phyloP scores from a whole-genome alignment of 2,113 vertebrate genomes.

The Ardeotis arabs region DNA sequence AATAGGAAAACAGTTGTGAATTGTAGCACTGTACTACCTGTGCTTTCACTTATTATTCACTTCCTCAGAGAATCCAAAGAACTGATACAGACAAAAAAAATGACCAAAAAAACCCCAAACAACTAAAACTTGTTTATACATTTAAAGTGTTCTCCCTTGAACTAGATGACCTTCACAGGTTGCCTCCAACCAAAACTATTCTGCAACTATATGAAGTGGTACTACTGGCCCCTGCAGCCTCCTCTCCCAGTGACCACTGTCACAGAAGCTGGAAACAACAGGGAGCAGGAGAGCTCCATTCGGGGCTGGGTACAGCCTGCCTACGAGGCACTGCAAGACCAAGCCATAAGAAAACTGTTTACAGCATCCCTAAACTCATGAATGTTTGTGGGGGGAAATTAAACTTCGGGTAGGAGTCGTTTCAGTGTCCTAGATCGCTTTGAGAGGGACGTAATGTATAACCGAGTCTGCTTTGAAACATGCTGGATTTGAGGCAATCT shows the following conservation, averaged over 20 bases:
- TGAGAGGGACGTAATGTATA: neutral
- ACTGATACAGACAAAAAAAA: neutral
- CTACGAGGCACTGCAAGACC: neutral
- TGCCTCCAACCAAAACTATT: neutral
- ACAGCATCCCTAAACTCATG: neutral
- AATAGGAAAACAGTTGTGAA: neutral
- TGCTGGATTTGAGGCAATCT: neutral
- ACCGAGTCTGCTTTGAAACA: neutral
- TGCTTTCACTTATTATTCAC: neutral
- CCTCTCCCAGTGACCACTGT: neutral
- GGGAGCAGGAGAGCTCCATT: neutral
- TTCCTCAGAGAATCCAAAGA: neutral
- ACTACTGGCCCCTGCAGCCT: neutral
- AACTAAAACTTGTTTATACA: neutral
- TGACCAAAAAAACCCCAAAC: neutral
- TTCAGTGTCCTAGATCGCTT: neutral
- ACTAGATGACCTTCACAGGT: neutral
- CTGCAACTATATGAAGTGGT: neutral
- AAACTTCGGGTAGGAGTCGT: neutral
- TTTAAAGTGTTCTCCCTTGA: neutral
- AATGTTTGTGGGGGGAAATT: neutral
- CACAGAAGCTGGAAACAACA: neutral
- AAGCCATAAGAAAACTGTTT: neutral
- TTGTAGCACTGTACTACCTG: neutral
- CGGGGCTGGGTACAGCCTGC: fast-evolving